A percentile compares a stretch with the other conserved stretches of the same genome.
Evolutionary conservation across 2,888 invertebrate species (phyloP).

Genomic region (Seira ritae): DNA sequence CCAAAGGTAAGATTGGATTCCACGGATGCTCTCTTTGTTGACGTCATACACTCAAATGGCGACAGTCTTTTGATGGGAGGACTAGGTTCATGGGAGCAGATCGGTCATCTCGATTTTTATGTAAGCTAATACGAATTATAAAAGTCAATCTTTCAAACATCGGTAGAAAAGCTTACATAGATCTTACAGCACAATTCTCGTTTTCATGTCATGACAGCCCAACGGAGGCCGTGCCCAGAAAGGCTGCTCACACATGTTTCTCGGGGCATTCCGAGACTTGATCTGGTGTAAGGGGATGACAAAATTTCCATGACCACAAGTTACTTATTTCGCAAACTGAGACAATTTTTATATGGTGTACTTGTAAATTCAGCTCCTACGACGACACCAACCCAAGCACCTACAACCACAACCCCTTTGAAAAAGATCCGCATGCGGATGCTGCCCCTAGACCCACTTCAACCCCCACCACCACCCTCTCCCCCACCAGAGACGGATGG

Average conservation of each 20-base stretch:
- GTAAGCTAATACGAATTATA: conserved; percentile 2
- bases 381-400: conserved; percentile 8
- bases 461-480: conserved; percentile 73
- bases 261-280: conserved; percentile 92
- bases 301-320: background rate
- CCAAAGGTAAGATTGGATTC: conserved; percentile 89
- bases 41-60: conserved; percentile 95
- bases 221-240: conserved; percentile 95
- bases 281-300: conserved; percentile 89
- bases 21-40: conserved; percentile 90
- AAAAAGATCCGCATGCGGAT: conserved; percentile 34
- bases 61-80: conserved; percentile 94
- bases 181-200: too few relatives aligned
- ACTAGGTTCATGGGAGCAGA: conserved; percentile 91
- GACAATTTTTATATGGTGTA: too few relatives aligned
- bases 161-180: too few relatives aligned
- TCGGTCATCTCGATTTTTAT: conserved; percentile 86
- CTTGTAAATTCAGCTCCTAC: too few relatives aligned
- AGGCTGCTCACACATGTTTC: conserved; percentile 93
- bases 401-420: conserved; percentile 3
- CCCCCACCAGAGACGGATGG: conserved; percentile 87
- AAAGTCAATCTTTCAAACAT: too few relatives aligned
- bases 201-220: too few relatives aligned
- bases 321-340: background rate
- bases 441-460: conserved; percentile 29